phyloP scores from a whole-genome alignment of 1,140 invertebrate genomes.

The Triops cancriformis region DNA sequence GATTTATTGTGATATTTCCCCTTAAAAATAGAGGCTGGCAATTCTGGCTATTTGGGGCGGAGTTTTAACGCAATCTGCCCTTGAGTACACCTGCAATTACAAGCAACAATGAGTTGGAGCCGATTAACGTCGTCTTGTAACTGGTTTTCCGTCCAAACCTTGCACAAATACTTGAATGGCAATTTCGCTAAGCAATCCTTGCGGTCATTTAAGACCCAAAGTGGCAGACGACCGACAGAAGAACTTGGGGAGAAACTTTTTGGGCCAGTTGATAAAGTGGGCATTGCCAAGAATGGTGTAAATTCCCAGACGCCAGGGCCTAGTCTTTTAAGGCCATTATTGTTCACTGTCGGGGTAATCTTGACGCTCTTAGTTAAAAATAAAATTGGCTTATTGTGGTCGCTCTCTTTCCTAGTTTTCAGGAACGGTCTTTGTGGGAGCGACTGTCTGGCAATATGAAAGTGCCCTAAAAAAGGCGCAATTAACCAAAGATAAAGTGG shows the following conservation, averaged over 20 bases:
- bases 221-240: background rate
- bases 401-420: slow-evolving; percentile 52
- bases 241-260: background rate
- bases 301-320: background rate
- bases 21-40: no score
- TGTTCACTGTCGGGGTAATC: slow-evolving; percentile 19
- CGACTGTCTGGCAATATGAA: slow-evolving; percentile 83
- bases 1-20: no score
- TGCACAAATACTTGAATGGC: background rate
- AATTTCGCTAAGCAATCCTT: background rate
- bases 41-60: no score
- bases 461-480: slow-evolving; percentile 55
- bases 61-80: no score
- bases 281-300: background rate
- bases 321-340: slow-evolving; percentile 10
- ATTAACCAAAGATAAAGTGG: slow-evolving; percentile 45
- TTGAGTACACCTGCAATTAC: no score
- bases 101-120: background rate
- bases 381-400: background rate
- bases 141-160: background rate
- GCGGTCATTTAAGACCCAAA: background rate
- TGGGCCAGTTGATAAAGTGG: background rate
- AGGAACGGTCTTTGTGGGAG: slow-evolving; percentile 58
- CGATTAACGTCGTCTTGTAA: background rate
- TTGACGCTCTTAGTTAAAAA: background rate